Conservation (phyloP, 2,888 invertebrate species). For the Pristionchus exspectatus region DNA sequence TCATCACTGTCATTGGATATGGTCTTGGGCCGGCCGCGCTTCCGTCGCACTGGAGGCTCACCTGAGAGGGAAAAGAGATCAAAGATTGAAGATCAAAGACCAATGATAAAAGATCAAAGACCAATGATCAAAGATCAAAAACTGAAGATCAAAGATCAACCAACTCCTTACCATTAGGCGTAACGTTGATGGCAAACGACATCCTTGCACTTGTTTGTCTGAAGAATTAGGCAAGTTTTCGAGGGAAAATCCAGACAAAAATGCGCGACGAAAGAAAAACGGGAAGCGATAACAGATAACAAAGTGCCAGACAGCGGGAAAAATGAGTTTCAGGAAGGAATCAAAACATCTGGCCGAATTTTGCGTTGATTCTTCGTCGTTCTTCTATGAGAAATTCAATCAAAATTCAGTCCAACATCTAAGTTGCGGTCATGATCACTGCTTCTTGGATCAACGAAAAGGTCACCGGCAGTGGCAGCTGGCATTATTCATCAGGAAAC, state of each 20-base stretch:
- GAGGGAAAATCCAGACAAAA: background rate
- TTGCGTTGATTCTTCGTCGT: background rate
- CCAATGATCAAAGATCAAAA: background rate
- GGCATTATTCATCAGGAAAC: too few relatives aligned
- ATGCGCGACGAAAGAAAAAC: background rate
- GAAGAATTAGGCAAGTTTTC: background rate
- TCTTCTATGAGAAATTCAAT: background rate
- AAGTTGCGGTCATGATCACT: background rate
- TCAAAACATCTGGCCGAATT: background rate
- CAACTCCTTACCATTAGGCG: background rate
- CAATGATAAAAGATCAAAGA: background rate
- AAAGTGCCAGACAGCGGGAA: background rate
- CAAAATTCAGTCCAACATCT: background rate
- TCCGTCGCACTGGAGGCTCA: conserved; percentile 1
- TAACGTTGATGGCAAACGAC: background rate
- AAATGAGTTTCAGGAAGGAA: background rate
- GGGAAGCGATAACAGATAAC: background rate
- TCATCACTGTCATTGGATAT: conserved; percentile 53
- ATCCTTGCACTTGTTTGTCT: background rate
- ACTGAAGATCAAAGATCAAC: background rate
- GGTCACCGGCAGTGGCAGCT: too few relatives aligned
- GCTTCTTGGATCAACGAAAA: too few relatives aligned
- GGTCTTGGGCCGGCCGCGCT: conserved; percentile 48
- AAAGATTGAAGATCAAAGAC: background rate
- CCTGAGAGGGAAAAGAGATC: background rate